Evolutionary conservation across 2,113 vertebrate genomes (phyloP).

Genomic region (Myocastor coypus): DNA sequence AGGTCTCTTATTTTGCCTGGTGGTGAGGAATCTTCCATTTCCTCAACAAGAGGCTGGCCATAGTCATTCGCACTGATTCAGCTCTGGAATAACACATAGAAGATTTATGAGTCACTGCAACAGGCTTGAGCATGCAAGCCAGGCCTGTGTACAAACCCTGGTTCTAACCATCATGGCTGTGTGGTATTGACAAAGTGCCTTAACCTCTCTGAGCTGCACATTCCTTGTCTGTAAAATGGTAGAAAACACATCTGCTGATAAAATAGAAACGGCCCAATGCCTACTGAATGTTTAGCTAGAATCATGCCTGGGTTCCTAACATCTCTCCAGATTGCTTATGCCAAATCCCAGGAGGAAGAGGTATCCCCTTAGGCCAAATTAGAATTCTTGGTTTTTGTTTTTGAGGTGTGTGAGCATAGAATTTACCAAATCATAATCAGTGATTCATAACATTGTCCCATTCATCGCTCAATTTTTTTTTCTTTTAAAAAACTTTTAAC

Average conservation of each 20-base stretch:
- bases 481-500: conserved; percentile 1
- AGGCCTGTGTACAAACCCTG: background rate
- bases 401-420: background rate
- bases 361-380: background rate
- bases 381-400: background rate
- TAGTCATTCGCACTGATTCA: background rate
- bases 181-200: conserved; percentile 12
- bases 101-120: background rate
- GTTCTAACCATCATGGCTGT: background rate
- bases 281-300: background rate
- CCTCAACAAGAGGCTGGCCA: background rate
- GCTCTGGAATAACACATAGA: background rate
- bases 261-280: background rate
- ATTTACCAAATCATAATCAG: background rate
- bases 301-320: background rate
- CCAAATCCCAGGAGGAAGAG: background rate
- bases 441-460: background rate
- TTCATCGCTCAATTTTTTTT: background rate
- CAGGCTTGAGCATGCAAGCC: background rate
- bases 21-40: conserved; percentile 32
- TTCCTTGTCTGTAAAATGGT: background rate
- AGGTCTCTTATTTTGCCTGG: background rate
- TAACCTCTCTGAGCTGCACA: conserved; percentile 36
- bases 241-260: background rate
- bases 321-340: background rate